phyloP scores from a whole-genome alignment of 2,888 invertebrate species.

The Griposia aprilina region DNA sequence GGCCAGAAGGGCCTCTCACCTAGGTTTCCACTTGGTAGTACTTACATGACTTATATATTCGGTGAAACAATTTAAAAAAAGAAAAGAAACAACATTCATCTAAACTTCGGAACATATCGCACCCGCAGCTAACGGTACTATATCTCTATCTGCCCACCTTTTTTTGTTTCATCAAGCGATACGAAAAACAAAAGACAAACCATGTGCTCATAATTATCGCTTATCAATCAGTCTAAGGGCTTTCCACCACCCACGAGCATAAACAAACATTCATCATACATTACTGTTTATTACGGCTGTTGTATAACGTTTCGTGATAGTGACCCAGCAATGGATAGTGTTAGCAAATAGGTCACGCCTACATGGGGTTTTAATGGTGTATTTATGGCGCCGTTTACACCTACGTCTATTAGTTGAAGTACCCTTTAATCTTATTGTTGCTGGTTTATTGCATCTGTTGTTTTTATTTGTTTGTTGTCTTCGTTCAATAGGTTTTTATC shows the following conservation, averaged over 20 bases:
- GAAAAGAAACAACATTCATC: neutral
- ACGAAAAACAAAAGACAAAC: conserved; percentile 53
- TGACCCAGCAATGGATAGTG: conserved; percentile 30
- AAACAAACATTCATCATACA: conserved; percentile 30
- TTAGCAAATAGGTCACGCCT: conserved; percentile 70
- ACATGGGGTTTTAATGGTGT: conserved; percentile 70
- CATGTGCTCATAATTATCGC: conserved; percentile 49
- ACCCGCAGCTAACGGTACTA: neutral
- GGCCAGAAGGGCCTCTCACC: no score
- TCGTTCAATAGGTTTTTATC: conserved; percentile 2
- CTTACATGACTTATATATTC: no score
- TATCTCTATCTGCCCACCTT: conserved; percentile 42
- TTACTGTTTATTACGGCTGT: conserved; percentile 16
- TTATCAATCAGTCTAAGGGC: conserved; percentile 66
- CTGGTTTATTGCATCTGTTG: conserved; percentile 2
- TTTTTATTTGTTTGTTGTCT: conserved; percentile 36
- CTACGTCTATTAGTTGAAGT: conserved; percentile 67
- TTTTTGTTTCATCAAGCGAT: conserved; percentile 41
- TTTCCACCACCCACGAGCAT: conserved; percentile 49
- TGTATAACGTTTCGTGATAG: no score
- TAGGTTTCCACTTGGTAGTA: no score
- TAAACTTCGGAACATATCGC: neutral
- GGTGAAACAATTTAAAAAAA: neutral
- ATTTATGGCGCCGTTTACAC: conserved; percentile 73
- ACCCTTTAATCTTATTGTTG: neutral